Evolutionary conservation across 2,797 vertebrate genomes (phyloP), one percentile per base, ranked within the genome.

Genomic region (Sebastes trivittatus): DNA sequence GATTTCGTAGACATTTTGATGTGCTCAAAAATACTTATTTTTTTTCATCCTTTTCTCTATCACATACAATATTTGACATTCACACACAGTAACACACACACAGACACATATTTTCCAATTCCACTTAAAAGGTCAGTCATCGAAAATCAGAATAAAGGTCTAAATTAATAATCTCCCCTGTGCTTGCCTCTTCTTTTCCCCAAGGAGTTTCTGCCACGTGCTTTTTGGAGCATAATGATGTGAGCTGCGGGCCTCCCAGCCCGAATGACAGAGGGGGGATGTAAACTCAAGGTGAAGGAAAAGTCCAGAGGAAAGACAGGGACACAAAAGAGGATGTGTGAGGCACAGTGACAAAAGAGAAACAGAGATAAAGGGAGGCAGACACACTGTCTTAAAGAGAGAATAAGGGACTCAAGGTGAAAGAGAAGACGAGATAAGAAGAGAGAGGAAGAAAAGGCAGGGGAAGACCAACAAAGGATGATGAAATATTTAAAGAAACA

Each of bases 191-290:
- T 77, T 42, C 18, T 67, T 77, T 56, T 42, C 87, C 83, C 87
- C 38, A 11, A 58, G 84, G 85, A 82, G 52, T 64, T 80, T 72
- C 72, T 86, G 88, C 46, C 87, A 75, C 52, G 38, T 92, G 91
- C 89, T 93, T 92, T 92, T 82, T 93, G 87, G 87, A 92, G 92
- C 90, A 90, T 90, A 87, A 92, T 86, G 81, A 92, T 85, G 65
- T 5, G 54, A 79, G 78, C 70, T 63, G 76, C 1, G 14, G 66
- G 65, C 62, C 67, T 69, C 73, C 64, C 78, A 81, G 76, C 71
- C 62, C 8, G 8, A 60, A 30, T 18, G 75, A 61, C 58, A 32
- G 73, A 30, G 70, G 73, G 73, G 63, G 83, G 72, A 20, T 72
- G 62, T 2, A 32, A 71, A 58, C 16, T 42, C 6, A 70, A 70